phyloP scores from a whole-genome alignment of 1,140 invertebrate species.

The Hydropsyche tenuis region DNA sequence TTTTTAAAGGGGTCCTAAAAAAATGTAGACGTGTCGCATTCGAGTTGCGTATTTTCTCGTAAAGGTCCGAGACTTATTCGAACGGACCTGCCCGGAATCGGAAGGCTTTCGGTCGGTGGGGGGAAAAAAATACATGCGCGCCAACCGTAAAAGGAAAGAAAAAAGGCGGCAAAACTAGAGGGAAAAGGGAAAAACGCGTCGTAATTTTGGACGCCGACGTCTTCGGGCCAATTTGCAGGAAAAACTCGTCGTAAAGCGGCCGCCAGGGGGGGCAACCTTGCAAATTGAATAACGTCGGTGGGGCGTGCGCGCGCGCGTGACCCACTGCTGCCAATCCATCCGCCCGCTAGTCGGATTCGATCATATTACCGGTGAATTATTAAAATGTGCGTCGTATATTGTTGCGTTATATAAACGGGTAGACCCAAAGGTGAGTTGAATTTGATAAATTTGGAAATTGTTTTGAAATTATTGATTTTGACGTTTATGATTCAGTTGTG shows the following conservation, averaged over 20 bases:
- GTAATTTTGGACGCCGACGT: constrained; percentile 37
- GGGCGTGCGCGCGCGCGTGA: neutral
- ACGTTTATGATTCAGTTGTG: too few species aligned
- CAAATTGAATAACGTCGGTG: constrained; percentile 8
- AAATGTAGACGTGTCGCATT: too few species aligned
- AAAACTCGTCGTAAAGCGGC: constrained; percentile 40
- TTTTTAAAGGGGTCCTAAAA: too few species aligned
- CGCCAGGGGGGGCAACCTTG: neutral
- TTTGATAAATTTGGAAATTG: too few species aligned
- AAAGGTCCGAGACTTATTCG: too few species aligned
- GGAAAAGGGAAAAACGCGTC: constrained; percentile 21
- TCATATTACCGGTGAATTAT: too few species aligned
- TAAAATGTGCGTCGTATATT: too few species aligned
- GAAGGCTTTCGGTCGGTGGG: neutral
- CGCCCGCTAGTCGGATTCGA: too few species aligned
- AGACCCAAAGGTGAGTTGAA: too few species aligned
- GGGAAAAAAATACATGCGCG: neutral
- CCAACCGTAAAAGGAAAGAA: neutral
- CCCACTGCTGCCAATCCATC: neutral
- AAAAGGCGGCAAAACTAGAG: neutral
- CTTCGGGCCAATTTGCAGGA: constrained; percentile 39
- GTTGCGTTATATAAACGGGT: too few species aligned
- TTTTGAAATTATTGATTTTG: too few species aligned
- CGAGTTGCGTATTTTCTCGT: too few species aligned
- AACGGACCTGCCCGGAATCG: constrained; percentile 4